A percentile compares a stretch with the other conserved stretches of the same genome.
Evolutionary conservation across 2,797 vertebrate genomes (phyloP).

Genomic region (Cyprinodon diabolis): DNA sequence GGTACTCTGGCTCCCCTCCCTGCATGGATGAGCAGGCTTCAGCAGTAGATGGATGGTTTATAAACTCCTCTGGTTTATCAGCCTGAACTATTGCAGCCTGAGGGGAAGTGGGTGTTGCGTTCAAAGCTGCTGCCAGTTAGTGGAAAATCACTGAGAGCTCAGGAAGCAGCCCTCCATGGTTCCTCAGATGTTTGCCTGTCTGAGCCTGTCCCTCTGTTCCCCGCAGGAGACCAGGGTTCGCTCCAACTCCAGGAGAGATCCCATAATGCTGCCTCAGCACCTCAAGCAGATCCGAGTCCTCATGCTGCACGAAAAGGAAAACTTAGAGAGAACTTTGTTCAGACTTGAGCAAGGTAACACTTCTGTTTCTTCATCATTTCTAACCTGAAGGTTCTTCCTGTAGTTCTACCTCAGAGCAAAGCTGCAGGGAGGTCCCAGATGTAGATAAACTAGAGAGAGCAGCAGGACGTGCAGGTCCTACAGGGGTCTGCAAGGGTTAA

Average conservation of each 20-base stretch:
- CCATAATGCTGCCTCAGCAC: slow-evolving; percentile 82
- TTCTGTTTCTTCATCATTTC: not conserved
- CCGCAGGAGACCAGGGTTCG: slow-evolving; percentile 48
- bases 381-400: not conserved
- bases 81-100: not conserved
- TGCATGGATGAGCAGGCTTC: not conserved
- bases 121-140: not conserved
- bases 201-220: slow-evolving; percentile 2
- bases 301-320: slow-evolving; percentile 90
- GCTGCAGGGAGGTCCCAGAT: not conserved
- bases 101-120: not conserved
- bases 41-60: not conserved
- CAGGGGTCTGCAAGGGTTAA: too few species aligned
- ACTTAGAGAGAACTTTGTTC: slow-evolving; percentile 90
- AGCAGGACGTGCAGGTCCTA: too few species aligned
- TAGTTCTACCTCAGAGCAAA: not conserved
- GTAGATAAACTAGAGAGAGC: too few species aligned
- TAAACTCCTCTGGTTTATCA: too few species aligned
- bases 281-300: slow-evolving; percentile 88
- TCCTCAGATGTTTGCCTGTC: too few species aligned
- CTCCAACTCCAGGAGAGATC: slow-evolving; percentile 30
- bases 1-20: too few species aligned
- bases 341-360: slow-evolving; percentile 91
- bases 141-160: not conserved
- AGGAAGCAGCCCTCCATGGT: not conserved